Base-by-base conservation (phyloP, 2,888 invertebrate species). In the Thecocarcelia acutangulata region DNA sequence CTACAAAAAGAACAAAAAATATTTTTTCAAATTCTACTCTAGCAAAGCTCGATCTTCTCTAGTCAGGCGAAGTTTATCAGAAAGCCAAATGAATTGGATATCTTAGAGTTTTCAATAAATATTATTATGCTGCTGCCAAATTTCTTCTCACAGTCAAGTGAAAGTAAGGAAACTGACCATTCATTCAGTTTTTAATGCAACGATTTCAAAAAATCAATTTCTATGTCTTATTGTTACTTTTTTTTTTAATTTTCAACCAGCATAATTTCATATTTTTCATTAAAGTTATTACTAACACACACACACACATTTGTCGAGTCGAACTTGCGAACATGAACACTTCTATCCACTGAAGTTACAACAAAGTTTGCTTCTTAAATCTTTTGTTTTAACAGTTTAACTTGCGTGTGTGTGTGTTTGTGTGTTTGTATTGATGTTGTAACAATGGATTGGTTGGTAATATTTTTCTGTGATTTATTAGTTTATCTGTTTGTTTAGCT, bases 101-200 rank as follows among this genome's bases (percentile, higher is more conserved):
- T 24, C 5, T 24, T 2, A 33, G 6, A 13, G 0, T 3, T n/a
- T 59, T 58, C 54, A 6, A 52, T 66, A 5, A 17, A 37, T 61
- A 44, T 13, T 15, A 24, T 56, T 13, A 54, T 54, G 61, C 13
- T 70, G 46, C 9, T n/a, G 24, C 50, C 28, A n/a, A 11, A 33
- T 54, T 15, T n/a, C 24, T 48, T 46, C 15, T 21, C 21, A 37
- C 21, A 37, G 8, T n/a, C 56, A 46, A 69, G 74, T 80, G 74
- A 75, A 80, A 75, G 74, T 80, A 50, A 80, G 69, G 63, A 75
- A 80, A 79, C 59, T 66, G n/a, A 8, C 33, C 33, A 33, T 33
- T 9, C 33, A 33, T 33, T n/a, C 54, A 8, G 15, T 28, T 19
- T 72, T 59, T 37, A 24, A 8, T 59, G n/a, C 21, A 11, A 52